Conservation (phyloP, 2,797 vertebrate genomes). For the Gouania willdenowi region DNA sequence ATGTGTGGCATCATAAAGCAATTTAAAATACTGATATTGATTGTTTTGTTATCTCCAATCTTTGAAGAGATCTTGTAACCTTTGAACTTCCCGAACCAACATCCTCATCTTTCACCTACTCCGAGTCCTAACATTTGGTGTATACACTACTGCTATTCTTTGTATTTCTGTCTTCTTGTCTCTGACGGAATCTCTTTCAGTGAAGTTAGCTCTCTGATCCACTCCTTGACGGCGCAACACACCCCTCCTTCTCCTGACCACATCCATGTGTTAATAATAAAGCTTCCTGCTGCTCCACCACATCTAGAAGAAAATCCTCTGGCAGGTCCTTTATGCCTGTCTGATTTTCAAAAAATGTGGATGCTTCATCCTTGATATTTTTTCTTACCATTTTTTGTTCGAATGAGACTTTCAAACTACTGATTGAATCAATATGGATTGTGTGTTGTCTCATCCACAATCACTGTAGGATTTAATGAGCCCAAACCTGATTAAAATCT, state of each 20-base stretch:
- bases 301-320: constrained; percentile 64
- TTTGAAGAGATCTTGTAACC: no score
- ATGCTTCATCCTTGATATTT: constrained; percentile 31
- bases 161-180: constrained; percentile 3
- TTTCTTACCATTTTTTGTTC: constrained; percentile 17
- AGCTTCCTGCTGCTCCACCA: constrained; percentile 45
- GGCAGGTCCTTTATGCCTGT: constrained; percentile 50
- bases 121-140: neutral
- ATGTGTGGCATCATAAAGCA: no score
- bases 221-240: constrained; percentile 2
- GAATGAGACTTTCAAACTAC: constrained; percentile 6
- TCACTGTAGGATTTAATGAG: constrained; percentile 35
- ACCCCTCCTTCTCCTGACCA: constrained; percentile 28
- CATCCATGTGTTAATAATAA: constrained; percentile 64
- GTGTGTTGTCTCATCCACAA: constrained; percentile 23
- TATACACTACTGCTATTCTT: constrained; percentile 4
- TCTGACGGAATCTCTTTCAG: constrained; percentile 20
- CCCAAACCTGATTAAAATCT: constrained; percentile 46
- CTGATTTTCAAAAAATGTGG: constrained; percentile 52
- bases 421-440: constrained; percentile 11
- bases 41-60: no score
- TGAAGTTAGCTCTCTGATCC: constrained; percentile 17
- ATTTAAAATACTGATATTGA: no score
- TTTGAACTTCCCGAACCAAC: constrained; percentile 2
- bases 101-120: constrained; percentile 3